These are phyloP conservation scores for Ptychobarbus kaznakovi DNA, from an alignment of 2,797 vertebrate species.

Conservation along the genomic window DNA sequence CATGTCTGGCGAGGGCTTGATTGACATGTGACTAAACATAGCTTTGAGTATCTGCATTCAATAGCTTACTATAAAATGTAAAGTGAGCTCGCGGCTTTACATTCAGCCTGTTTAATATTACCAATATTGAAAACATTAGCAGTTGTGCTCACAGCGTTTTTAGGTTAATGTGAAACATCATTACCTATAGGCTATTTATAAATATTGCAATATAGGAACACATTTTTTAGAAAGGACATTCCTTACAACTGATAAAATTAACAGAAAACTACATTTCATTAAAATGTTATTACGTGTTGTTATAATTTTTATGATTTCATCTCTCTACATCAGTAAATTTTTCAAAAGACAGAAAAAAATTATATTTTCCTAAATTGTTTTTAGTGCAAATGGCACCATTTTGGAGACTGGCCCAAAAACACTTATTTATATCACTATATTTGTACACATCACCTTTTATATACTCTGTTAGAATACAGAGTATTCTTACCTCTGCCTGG, in stretches of 20 bases:
- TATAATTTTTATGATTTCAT: background rate
- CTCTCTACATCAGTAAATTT: background rate
- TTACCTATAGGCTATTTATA: slow-evolving; percentile 5
- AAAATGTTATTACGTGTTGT: background rate
- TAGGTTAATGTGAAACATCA: background rate
- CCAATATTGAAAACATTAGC: background rate
- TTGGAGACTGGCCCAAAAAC: background rate
- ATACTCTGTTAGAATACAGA: slow-evolving; percentile 69
- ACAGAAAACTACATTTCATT: background rate
- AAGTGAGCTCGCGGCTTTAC: slow-evolving; percentile 6
- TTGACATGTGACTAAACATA: slow-evolving; percentile 26
- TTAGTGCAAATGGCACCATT: background rate
- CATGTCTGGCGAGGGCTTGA: slow-evolving; percentile 34
- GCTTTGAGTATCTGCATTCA: slow-evolving; percentile 17
- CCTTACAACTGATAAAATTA: background rate
- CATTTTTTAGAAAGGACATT: background rate
- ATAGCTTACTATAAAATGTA: background rate
- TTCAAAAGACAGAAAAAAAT: background rate
- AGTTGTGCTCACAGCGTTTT: slow-evolving; percentile 1
- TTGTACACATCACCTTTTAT: slow-evolving; percentile 46
- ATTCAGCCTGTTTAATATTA: slow-evolving; percentile 4
- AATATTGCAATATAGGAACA: background rate
- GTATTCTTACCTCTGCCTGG: slow-evolving; percentile 62
- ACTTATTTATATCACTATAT: slow-evolving; percentile 38
- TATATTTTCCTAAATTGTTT: background rate